phyloP scores from a whole-genome alignment of 2,113 vertebrate species.

The Maccullochella peelii region DNA sequence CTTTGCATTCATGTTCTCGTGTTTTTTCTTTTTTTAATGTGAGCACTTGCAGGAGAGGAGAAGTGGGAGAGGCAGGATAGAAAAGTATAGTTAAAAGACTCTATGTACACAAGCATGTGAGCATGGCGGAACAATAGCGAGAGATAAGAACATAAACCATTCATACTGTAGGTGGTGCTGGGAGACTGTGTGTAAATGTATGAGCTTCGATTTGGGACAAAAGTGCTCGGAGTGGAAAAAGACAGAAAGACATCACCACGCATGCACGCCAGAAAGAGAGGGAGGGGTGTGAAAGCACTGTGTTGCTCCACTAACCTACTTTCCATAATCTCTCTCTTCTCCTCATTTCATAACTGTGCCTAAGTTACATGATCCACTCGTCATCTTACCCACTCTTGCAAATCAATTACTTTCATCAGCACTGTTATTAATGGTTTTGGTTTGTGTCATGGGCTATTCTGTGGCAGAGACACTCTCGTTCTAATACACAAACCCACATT shows the following conservation, averaged over 20 bases:
- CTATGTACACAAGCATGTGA: not conserved
- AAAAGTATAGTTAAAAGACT: constrained; percentile 8
- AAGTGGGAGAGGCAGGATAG: not conserved
- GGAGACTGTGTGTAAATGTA: not conserved
- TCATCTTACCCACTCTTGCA: constrained; percentile 55
- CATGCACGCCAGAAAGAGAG: constrained; percentile 48
- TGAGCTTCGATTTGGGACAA: constrained; percentile 29
- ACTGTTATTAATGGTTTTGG: constrained; percentile 38
- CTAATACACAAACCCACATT: not conserved
- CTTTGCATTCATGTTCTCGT: not conserved
- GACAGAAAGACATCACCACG: constrained; percentile 10
- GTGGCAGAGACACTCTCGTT: not conserved
- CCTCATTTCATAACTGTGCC: constrained; percentile 82
- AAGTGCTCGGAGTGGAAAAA: constrained; percentile 39
- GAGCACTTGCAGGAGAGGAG: not conserved
- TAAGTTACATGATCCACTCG: constrained; percentile 76
- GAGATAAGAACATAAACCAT: not conserved
- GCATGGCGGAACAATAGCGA: not conserved
- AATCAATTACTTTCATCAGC: constrained; percentile 65
- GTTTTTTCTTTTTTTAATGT: constrained; percentile 2
- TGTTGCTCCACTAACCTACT: constrained; percentile 86
- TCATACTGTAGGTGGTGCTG: constrained; percentile 13
- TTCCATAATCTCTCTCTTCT: constrained; percentile 81
- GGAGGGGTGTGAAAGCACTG: constrained; percentile 65
- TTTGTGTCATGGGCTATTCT: not conserved